Evolutionary conservation across 2,888 invertebrate genomes (phyloP), one percentile per base, ranked within the genome.

Genomic region (Eledona agricola): DNA sequence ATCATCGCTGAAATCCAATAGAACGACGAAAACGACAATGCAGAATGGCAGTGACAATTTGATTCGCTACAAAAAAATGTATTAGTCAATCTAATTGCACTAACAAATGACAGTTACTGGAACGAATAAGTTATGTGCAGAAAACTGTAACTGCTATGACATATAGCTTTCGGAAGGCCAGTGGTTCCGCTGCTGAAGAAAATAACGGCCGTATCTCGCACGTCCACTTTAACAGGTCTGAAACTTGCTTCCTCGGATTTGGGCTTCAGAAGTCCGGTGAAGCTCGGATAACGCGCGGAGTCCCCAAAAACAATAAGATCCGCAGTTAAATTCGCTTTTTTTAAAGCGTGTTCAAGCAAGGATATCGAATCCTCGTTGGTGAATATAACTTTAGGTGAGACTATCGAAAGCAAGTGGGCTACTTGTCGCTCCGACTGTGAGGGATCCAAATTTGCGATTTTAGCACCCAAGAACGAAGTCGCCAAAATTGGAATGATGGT

Each of bases 401-500:
- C 53, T 26, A 59, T 25, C 26, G 26, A 34, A n/a, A 72, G 11
- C 2, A 70, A 59, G 35, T 65, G 60, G n/a, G 45, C 45, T 2
- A 58, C 64, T 4, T 72, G 69, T 4, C 43, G 20, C 2, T 46
- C 22, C 0, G 66, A 62, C 31, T 70, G 55, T 0, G 58, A 59
- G 0, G 67, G 68, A 49, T 74, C 71, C 7, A 73, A 51, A 4
- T 66, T 65, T 1, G 68, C 64, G 1, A 68, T 50, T 25, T 63
- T 66, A 3, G 67, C 70, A 1, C 81, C 81, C 4, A 79, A 68
- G 57, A 74, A 80, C 1, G 79, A 57, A 0, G 77, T 74, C 1
- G 80, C 79, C 28, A 81, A 74, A 35, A 78, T 73, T 0, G 81
- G 80, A 12, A 80, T 71, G 1, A 69, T 66, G 5, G 77, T 63